Evolutionary conservation across 2,797 vertebrate species (phyloP).

Genomic region (Silurus lanzhouensis): DNA sequence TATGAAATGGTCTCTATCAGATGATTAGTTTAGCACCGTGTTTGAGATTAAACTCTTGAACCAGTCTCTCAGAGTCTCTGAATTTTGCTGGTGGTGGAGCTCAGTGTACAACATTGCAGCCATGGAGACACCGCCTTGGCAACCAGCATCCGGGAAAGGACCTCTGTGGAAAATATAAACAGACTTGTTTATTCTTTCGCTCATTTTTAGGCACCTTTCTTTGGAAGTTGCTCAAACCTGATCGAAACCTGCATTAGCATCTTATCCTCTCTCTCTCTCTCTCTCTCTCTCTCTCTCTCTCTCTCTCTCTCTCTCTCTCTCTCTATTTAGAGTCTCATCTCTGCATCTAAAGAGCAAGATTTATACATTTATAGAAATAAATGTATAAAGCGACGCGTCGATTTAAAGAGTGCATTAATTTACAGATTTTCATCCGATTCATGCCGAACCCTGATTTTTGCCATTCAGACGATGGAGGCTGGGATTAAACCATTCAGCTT

Average conservation of each 20-base stretch:
- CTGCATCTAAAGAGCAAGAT: background rate
- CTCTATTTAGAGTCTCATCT: background rate
- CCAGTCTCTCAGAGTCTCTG: background rate
- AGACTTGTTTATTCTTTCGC: background rate
- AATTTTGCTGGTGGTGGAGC: background rate
- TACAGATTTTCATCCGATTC: constrained; percentile 6
- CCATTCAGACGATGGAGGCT: background rate
- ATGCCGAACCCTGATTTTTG: constrained; percentile 29
- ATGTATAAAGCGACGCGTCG: background rate
- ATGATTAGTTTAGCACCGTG: background rate
- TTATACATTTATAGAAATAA: background rate
- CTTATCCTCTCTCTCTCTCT: background rate
- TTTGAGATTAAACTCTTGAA: background rate
- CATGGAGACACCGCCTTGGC: background rate
- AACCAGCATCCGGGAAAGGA: background rate
- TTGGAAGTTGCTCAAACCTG: background rate
- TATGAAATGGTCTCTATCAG: background rate
- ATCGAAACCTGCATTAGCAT: constrained; percentile 6
- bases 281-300: constrained; percentile 5
- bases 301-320: background rate
- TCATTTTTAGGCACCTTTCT: background rate
- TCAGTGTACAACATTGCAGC: background rate
- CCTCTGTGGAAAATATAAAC: background rate
- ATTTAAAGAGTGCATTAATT: constrained; percentile 18
- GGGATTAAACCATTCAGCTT: constrained; percentile 36